A percentile compares a stretch with the other conserved stretches of the same genome.
phyloP scores from a whole-genome alignment of 1,140 invertebrate species.

The Anastrepha obliqua region DNA sequence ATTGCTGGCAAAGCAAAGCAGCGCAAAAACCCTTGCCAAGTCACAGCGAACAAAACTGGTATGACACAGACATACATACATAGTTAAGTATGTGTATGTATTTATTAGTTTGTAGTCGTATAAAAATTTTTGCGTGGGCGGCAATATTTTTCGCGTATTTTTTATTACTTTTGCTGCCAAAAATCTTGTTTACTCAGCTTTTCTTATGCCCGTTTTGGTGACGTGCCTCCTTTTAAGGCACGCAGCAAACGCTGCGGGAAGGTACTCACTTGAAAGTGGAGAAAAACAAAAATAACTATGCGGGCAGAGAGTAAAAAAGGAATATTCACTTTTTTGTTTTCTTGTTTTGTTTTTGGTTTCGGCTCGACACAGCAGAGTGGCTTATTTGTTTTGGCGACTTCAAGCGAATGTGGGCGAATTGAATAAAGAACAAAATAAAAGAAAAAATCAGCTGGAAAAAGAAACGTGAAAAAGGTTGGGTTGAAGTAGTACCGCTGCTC shows the following conservation, averaged over 20 bases:
- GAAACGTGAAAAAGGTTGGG: not conserved
- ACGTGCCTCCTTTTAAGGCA: slow-evolving; percentile 45
- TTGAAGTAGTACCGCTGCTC: not conserved
- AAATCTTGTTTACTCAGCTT: slow-evolving; percentile 4
- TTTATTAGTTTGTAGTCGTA: not conserved
- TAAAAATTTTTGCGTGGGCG: slow-evolving; percentile 18
- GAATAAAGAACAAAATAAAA: not conserved
- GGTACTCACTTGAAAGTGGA: not conserved
- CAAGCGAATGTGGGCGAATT: not conserved
- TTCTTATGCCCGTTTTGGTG: slow-evolving; percentile 20
- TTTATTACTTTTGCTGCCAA: slow-evolving; percentile 23
- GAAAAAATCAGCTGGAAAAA: not conserved
- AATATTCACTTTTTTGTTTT: not conserved
- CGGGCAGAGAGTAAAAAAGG: not conserved
- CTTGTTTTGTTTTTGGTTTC: not conserved
- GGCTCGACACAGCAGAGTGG: not conserved
- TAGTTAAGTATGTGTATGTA: not conserved
- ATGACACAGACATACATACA: slow-evolving; percentile 8
- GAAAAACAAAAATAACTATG: not conserved
- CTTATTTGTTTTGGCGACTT: not conserved
- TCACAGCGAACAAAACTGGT: slow-evolving; percentile 26
- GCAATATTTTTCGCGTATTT: slow-evolving; percentile 16
- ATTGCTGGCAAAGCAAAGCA: not conserved
- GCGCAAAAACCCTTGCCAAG: not conserved
- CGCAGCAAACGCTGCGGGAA: not conserved